Evolutionary conservation across 2,888 invertebrate species (phyloP).

Genomic region (Spodoptera picta): DNA sequence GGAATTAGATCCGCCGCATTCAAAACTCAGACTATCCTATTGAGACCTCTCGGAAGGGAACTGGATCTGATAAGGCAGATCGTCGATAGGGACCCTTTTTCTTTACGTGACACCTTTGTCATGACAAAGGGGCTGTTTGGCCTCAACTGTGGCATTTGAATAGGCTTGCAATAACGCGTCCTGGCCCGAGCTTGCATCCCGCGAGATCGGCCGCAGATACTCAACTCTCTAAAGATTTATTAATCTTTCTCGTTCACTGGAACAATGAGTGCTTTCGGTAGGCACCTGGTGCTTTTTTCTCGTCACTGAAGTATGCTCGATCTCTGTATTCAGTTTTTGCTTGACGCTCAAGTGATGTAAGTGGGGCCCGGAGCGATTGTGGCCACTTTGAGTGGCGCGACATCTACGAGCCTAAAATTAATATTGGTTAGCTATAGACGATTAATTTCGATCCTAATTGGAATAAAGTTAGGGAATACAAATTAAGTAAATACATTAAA

Average conservation of each 20-base stretch:
- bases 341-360: constrained; percentile 70
- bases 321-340: constrained; percentile 81
- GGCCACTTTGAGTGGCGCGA: constrained; percentile 60
- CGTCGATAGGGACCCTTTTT: constrained; percentile 87
- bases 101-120: constrained; percentile 88
- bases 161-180: constrained; percentile 87
- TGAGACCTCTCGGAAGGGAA: constrained; percentile 88
- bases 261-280: constrained; percentile 86
- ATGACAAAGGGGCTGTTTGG: constrained; percentile 88
- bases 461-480: constrained; percentile 31
- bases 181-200: constrained; percentile 83
- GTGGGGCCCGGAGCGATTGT: constrained; percentile 73
- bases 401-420: constrained; percentile 32
- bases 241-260: constrained; percentile 85
- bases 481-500: constrained; percentile 47
- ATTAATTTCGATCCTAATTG: constrained; percentile 49
- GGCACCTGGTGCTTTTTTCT: constrained; percentile 87
- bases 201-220: constrained; percentile 87
- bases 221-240: constrained; percentile 86
- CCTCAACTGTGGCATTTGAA: constrained; percentile 87
- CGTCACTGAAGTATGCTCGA: constrained; percentile 76
- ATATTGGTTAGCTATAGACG: constrained; percentile 25
- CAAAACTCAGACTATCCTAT: constrained; percentile 85
- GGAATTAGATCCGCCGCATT: constrained; percentile 87
- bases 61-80: constrained; percentile 88